A percentile compares a stretch with the other conserved stretches of the same genome.
phyloP scores from a whole-genome alignment of 30 jellyfish, hydroid and myxozoan species.

The Cassiopea andromeda region DNA sequence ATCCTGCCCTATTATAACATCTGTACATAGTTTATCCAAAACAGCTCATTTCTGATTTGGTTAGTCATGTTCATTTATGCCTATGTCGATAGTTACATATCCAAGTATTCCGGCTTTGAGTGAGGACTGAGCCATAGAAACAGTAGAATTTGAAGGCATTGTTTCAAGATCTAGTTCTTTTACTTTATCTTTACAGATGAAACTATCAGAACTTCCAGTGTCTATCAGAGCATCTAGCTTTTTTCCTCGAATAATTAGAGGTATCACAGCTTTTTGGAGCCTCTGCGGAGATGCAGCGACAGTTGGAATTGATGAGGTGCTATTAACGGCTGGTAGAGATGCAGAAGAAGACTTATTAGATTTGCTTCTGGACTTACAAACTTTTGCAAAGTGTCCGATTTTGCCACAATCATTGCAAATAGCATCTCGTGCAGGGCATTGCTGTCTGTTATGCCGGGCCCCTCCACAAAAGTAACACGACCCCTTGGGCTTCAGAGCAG shows the following conservation, averaged over 20 bases:
- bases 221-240: too few species aligned
- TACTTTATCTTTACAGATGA: not conserved
- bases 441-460: slow-evolving; percentile 11
- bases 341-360: slow-evolving; percentile 20
- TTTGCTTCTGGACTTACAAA: not conserved
- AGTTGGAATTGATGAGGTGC: not conserved
- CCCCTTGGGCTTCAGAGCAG: not conserved
- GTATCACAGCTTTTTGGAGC: slow-evolving; percentile 18
- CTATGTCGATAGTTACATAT: slow-evolving; percentile 7
- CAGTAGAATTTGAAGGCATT: slow-evolving; percentile 7
- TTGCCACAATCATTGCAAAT: slow-evolving; percentile 14
- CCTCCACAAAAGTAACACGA: slow-evolving; percentile 15
- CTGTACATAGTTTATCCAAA: slow-evolving; percentile 32
- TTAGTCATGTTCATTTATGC: not conserved
- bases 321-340: not conserved
- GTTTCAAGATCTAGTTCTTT: slow-evolving; percentile 1
- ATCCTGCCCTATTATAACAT: slow-evolving; percentile 57
- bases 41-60: not conserved
- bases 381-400: slow-evolving; percentile 16
- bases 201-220: slow-evolving; percentile 43
- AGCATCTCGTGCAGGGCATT: slow-evolving; percentile 10
- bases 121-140: slow-evolving; percentile 46
- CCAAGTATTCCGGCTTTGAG: slow-evolving; percentile 31
- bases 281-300: slow-evolving; percentile 12
- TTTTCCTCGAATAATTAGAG: not conserved